These are phyloP conservation scores for Polypedilum vanderplanki DNA, from an alignment of 1,140 invertebrate species.

Conservation along the genomic window DNA sequence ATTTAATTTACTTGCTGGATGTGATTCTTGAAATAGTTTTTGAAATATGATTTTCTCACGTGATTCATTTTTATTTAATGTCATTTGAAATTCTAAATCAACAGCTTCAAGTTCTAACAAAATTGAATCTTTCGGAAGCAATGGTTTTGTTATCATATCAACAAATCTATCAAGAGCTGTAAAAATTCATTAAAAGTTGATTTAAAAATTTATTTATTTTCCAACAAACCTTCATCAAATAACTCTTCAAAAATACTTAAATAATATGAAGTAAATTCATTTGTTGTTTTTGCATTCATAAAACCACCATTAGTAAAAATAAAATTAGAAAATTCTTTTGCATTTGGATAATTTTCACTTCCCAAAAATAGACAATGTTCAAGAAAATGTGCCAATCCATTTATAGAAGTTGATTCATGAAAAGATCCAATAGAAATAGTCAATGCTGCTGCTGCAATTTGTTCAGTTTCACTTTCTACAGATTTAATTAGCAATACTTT, in stretches of 20 bases:
- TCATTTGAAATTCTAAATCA: neutral
- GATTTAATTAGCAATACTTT: slow-evolving; percentile 58
- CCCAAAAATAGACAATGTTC: slow-evolving; percentile 93
- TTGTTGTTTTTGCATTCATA: neutral
- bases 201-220: neutral
- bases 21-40: slow-evolving; percentile 39
- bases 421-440: slow-evolving; percentile 60
- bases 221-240: neutral
- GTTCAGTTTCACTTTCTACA: slow-evolving; percentile 27
- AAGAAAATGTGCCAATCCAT: slow-evolving; percentile 84
- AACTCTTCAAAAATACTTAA: neutral
- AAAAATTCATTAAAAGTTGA: no score
- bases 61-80: neutral
- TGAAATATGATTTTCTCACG: neutral
- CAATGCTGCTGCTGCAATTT: slow-evolving; percentile 58
- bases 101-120: neutral
- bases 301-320: neutral
- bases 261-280: neutral
- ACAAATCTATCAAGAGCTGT: neutral
- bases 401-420: slow-evolving; percentile 58
- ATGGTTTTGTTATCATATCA: neutral
- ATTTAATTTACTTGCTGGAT: slow-evolving; percentile 71
- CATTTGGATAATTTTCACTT: slow-evolving; percentile 69
- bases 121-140: neutral
- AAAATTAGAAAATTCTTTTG: slow-evolving; percentile 52